Base-by-base conservation (phyloP, 2,888 invertebrate genomes). In the Dromius quadrimaculatus region DNA sequence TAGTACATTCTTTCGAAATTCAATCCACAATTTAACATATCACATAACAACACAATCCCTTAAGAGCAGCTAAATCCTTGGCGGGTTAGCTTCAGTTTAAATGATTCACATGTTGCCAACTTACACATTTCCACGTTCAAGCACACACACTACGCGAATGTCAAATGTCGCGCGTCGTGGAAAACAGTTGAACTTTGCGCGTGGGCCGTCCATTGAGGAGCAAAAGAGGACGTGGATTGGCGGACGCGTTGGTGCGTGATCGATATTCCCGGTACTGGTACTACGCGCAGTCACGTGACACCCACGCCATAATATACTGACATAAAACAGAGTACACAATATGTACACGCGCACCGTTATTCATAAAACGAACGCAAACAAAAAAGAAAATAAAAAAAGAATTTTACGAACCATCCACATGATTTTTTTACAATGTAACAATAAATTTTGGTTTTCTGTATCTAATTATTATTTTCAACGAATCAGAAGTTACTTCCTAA, bases 231-330 rank as follows among this genome's bases (percentile, higher is more conserved):
- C 50, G 23, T 11, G 28, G 57, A 34, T 57, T 57, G 22, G 34
- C 43, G 50, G 19, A 43, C 43, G 65, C 65, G 34, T 5, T 28
- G 22, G 50, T 32, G 45, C 43, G 65, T 47, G 50, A 65, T 65
- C 65, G 65, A 65, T 65, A 65, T 65, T 65, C 65, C 47, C 32
- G 65, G 65, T 32, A 50, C 50, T 9, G 13, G 23, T 20, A 50
- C 50, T 57, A 34, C 17, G 34, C 32, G 34, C 57, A 32, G 15
- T 32, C 57, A 57, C 57, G 50, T 50, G 23, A 57, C 32, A 32
- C 57, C 32, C 57, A 57, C 23, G 57, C 19, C 23, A 23, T 6
- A 2, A 17, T 19, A 47, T 32, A 15, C 32, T 20, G 17, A 22
- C 17, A 32, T 32, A 22, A 17, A 32, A 34, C 32, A 17, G 32